Conservation (phyloP, 2,113 vertebrate genomes). For the Leuciscus idus region DNA sequence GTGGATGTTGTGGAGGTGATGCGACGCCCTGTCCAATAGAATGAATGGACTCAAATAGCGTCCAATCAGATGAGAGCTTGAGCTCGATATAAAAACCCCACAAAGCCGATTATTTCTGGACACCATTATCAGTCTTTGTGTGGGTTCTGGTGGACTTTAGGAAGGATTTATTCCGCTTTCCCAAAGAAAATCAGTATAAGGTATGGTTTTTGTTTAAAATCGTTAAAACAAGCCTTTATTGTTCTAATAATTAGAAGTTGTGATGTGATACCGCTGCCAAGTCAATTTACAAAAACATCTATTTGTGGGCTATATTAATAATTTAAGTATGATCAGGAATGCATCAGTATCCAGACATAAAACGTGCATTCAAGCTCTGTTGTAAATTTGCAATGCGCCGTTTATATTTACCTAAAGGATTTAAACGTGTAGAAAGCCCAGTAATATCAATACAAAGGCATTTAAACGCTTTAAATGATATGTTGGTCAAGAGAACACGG, state of each 20-base stretch:
- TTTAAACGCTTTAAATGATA: neutral
- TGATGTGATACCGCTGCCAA: neutral
- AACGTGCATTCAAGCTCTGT: neutral
- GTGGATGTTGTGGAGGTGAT: slow-evolving; percentile 48
- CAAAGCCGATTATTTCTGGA: slow-evolving; percentile 56
- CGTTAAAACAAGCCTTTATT: neutral
- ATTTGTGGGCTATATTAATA: neutral
- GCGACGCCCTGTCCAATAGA: slow-evolving; percentile 74
- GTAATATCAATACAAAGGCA: neutral
- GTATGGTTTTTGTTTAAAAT: slow-evolving; percentile 44
- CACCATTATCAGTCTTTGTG: slow-evolving; percentile 59
- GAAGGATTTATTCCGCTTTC: slow-evolving; percentile 35
- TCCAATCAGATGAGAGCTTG: slow-evolving; percentile 73
- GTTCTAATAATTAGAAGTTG: neutral
- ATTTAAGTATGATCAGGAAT: neutral
- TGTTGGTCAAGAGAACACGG: neutral
- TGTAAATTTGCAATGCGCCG: neutral
- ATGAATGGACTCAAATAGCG: slow-evolving; percentile 89
- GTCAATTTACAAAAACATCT: neutral
- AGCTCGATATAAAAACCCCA: slow-evolving; percentile 75
- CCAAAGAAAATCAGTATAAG: slow-evolving; percentile 53
- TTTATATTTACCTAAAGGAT: neutral
- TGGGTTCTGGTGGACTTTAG: slow-evolving; percentile 48
- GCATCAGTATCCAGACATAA: neutral
- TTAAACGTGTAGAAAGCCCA: neutral